phyloP scores from a whole-genome alignment of 2,888 invertebrate genomes.

The Germaria angustata region DNA sequence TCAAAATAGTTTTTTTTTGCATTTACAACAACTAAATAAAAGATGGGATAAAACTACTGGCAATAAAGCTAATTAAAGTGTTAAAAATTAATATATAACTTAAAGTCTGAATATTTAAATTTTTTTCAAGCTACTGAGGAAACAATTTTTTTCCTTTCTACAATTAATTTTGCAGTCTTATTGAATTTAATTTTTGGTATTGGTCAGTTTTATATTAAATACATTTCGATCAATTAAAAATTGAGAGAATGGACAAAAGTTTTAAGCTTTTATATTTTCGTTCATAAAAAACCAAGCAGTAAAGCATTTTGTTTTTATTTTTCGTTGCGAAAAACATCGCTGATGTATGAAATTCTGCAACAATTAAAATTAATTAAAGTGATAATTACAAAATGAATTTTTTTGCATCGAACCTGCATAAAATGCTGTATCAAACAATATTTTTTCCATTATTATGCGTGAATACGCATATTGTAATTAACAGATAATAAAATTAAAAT shows the following conservation, averaged over 20 bases:
- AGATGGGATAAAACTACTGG: background rate
- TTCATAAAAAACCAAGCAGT: no score
- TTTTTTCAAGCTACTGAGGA: no score
- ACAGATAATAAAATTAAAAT: conserved; percentile 62
- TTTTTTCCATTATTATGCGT: conserved; percentile 62
- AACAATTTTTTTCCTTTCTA: no score
- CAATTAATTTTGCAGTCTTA: background rate
- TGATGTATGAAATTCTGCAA: conserved; percentile 62
- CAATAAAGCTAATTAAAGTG: background rate
- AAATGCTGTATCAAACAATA: conserved; percentile 61
- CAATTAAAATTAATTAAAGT: conserved; percentile 67
- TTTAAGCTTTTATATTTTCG: background rate
- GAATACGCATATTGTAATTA: conserved; percentile 66
- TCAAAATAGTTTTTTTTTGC: background rate
- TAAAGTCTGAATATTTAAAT: no score
- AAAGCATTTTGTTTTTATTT: no score
- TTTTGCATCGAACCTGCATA: conserved; percentile 57
- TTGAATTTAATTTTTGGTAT: conserved; percentile 10
- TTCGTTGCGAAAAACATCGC: conserved; percentile 19
- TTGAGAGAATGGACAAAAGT: background rate
- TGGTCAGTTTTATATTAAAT: conserved; percentile 1
- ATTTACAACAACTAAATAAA: background rate
- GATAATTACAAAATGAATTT: conserved; percentile 62
- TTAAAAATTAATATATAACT: no score
- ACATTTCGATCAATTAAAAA: conserved; percentile 4